A percentile compares a stretch with the other conserved stretches of the same genome.
phyloP scores from a whole-genome alignment of 1,140 invertebrate species.

The Ditylenchus dipsaci region DNA sequence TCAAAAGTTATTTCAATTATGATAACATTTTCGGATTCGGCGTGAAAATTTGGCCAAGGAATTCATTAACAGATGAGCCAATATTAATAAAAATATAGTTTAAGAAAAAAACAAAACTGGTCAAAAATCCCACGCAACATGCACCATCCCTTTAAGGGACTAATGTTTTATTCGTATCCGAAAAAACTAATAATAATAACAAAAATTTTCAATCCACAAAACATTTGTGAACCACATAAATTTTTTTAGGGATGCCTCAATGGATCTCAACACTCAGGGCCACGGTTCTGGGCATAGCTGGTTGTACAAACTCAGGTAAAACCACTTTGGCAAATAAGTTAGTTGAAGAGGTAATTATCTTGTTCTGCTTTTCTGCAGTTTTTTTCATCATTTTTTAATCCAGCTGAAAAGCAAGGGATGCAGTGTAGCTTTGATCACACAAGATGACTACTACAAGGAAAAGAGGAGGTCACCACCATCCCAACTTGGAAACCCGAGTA shows the following conservation, averaged over 20 bases:
- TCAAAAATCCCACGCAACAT: too few relatives aligned
- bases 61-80: too few relatives aligned
- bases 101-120: too few relatives aligned
- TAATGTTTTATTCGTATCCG: too few relatives aligned
- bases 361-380: background rate
- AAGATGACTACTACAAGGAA: slow-evolving; percentile 8
- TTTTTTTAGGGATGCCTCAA: background rate
- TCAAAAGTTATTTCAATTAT: too few relatives aligned
- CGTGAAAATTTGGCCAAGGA: too few relatives aligned
- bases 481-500: slow-evolving; percentile 2
- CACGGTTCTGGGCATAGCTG: slow-evolving; percentile 11
- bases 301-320: slow-evolving; percentile 28
- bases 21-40: too few relatives aligned
- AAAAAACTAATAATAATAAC: too few relatives aligned
- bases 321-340: slow-evolving; percentile 20
- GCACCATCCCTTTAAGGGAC: too few relatives aligned
- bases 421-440: background rate
- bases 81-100: too few relatives aligned
- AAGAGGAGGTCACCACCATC: slow-evolving; percentile 22
- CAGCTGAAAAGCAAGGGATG: background rate
- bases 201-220: too few relatives aligned
- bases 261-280: slow-evolving; percentile 3
- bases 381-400: background rate
- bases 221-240: too few relatives aligned
- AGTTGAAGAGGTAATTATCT: slow-evolving; percentile 10